Conservation (phyloP, 2,888 invertebrate species). For the Aproaerema taeniolella region DNA sequence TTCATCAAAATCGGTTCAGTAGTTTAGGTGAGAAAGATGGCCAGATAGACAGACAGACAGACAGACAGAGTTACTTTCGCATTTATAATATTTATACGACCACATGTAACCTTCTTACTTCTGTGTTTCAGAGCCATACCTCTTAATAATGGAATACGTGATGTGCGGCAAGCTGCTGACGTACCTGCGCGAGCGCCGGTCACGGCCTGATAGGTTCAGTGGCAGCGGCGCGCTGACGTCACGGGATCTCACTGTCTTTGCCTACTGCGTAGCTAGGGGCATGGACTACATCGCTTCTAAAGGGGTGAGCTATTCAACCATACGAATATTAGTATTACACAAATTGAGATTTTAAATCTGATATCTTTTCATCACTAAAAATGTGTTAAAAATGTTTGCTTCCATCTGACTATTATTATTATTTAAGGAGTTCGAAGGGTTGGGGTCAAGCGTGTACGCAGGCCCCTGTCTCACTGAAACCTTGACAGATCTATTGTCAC, state of each 20-base stretch:
- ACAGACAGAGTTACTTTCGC: no score
- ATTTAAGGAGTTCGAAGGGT: no score
- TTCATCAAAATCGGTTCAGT: no score
- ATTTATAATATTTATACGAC: neutral
- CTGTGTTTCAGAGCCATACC: conserved; percentile 89
- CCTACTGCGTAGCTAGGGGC: conserved; percentile 88
- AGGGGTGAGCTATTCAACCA: conserved; percentile 78
- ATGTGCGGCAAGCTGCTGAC: conserved; percentile 89
- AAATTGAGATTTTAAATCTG: no score
- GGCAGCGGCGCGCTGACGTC: conserved; percentile 82
- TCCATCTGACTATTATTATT: no score
- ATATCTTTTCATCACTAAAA: no score
- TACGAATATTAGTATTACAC: neutral
- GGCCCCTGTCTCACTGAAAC: no score
- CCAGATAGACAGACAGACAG: no score
- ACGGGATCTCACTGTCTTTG: conserved; percentile 86
- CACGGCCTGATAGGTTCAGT: conserved; percentile 78
- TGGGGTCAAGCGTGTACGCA: no score
- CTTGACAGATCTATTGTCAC: no score
- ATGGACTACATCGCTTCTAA: conserved; percentile 91
- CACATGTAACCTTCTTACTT: neutral
- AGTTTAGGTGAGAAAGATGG: no score
- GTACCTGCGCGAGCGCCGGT: conserved; percentile 81
- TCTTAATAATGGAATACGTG: conserved; percentile 91
- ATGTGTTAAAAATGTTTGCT: no score